phyloP scores from a whole-genome alignment of 2,888 invertebrate genomes.

The Pristionchus japonicus region DNA sequence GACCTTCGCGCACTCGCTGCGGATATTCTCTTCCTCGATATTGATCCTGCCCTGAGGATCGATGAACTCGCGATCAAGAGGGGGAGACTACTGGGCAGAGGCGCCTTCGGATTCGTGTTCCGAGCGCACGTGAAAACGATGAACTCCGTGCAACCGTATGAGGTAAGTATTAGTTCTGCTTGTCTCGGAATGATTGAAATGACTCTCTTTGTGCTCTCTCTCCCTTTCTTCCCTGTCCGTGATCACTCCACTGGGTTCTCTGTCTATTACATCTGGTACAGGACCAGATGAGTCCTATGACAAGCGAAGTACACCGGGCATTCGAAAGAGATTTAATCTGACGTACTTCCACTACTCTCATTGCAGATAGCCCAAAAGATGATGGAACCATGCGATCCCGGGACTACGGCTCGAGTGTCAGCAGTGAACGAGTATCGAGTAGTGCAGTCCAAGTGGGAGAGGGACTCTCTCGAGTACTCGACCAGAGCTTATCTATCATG shows the following conservation, averaged over 20 bases:
- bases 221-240: too few species aligned
- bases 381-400: conserved; percentile 93
- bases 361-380: conserved; percentile 92
- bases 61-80: conserved; percentile 84
- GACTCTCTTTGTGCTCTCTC: too few species aligned
- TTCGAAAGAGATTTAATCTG: too few species aligned
- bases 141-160: not conserved
- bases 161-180: not conserved
- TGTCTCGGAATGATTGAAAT: too few species aligned
- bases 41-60: conserved; percentile 78
- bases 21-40: conserved; percentile 85
- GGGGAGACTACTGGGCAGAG: conserved; percentile 85
- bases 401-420: conserved; percentile 82
- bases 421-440: conserved; percentile 79
- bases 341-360: too few species aligned
- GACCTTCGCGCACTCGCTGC: conserved; percentile 50
- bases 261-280: too few species aligned
- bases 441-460: conserved; percentile 90
- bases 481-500: conserved; percentile 86
- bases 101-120: conserved; percentile 97
- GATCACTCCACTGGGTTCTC: too few species aligned
- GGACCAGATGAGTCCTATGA: too few species aligned
- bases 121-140: conserved; percentile 79
- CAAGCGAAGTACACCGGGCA: too few species aligned
- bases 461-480: conserved; percentile 91